Evolutionary conservation across 2,888 invertebrate species (phyloP).

Genomic region (Latrodectus hesperus): DNA sequence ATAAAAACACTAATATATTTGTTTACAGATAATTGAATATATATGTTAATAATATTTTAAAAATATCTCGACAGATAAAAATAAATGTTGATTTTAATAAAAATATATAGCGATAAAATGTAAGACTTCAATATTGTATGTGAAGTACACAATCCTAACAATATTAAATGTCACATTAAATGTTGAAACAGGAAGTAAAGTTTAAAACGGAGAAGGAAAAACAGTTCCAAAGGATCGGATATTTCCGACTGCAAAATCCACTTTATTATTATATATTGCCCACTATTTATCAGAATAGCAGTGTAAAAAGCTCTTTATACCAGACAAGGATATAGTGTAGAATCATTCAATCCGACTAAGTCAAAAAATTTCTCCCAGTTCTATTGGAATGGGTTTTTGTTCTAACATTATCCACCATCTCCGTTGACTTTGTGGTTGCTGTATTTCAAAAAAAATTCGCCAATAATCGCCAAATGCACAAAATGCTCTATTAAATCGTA

Average conservation of each 20-base stretch:
- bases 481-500: no score
- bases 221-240: not conserved
- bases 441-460: no score
- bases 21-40: no score
- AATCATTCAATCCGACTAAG: conserved; percentile 51
- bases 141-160: no score
- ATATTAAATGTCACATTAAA: no score
- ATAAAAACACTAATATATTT: no score
- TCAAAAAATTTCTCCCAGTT: conserved; percentile 31
- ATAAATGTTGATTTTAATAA: no score
- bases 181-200: not conserved
- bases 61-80: no score
- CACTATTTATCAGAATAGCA: conserved; percentile 52
- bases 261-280: conserved; percentile 63
- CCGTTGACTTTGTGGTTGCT: not conserved
- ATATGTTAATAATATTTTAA: no score
- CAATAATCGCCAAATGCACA: no score
- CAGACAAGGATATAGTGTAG: conserved; percentile 25
- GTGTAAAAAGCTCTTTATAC: conserved; percentile 37
- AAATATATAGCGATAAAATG: no score
- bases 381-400: conserved; percentile 44
- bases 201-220: not conserved
- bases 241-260: conserved; percentile 42
- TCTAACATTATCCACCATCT: conserved; percentile 26
- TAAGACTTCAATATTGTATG: no score